These are phyloP conservation scores for Misgurnus mizolepis DNA, from an alignment of 2,113 vertebrate genomes.

Conservation along the genomic window DNA sequence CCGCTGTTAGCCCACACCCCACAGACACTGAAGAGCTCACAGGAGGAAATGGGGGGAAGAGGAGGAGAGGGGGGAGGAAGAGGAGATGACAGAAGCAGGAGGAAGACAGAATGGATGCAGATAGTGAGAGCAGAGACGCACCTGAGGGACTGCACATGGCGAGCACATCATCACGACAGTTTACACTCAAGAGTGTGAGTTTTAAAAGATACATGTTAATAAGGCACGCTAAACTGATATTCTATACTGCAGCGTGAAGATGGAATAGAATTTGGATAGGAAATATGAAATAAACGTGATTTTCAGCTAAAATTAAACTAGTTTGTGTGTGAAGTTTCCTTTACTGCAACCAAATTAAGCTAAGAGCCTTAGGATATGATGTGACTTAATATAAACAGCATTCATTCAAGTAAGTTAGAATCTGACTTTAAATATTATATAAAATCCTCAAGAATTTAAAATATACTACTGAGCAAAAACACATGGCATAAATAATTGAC, in stretches of 20 bases:
- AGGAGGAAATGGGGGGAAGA: constrained; percentile 17
- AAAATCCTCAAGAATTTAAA: no score
- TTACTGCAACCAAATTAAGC: no score
- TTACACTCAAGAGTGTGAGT: constrained; percentile 42
- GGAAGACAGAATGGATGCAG: constrained; percentile 30
- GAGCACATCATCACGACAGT: constrained; percentile 52
- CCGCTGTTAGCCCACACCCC: constrained; percentile 28
- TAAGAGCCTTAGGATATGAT: no score
- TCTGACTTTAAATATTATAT: no score
- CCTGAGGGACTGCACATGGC: constrained; percentile 32
- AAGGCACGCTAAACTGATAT: background rate
- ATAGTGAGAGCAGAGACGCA: constrained; percentile 23
- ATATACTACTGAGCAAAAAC: no score
- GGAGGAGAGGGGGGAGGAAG: constrained; percentile 5
- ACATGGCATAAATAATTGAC: no score
- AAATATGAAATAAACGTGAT: background rate
- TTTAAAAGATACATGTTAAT: constrained; percentile 25
- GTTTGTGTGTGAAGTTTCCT: no score
- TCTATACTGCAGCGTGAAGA: background rate
- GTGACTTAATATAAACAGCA: no score
- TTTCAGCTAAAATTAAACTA: no score
- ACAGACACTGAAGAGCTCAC: constrained; percentile 10
- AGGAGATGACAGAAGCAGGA: constrained; percentile 1
- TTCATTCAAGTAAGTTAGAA: no score
- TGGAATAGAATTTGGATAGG: background rate